Conservation (phyloP, 2,888 invertebrate species). For the Lathronympha strigana region DNA sequence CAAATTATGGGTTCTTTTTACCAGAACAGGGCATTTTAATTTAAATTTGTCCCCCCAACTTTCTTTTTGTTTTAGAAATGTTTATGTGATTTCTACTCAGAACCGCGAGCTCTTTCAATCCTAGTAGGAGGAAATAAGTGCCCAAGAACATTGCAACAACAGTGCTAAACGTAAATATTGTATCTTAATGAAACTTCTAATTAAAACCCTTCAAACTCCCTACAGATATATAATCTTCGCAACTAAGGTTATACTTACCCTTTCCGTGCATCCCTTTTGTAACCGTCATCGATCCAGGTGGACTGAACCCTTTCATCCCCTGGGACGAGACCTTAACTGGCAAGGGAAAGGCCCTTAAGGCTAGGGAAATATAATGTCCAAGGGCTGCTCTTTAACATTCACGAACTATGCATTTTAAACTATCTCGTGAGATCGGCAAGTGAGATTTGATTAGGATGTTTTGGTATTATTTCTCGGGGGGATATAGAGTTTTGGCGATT, state of each 20-base stretch:
- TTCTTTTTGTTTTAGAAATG: not conserved
- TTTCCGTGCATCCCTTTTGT: constrained; percentile 32
- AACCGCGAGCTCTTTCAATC: too few relatives aligned
- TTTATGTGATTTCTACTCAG: too few relatives aligned
- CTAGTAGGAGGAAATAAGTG: too few relatives aligned
- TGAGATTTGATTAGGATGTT: constrained; percentile 14
- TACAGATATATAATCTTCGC: constrained; percentile 9
- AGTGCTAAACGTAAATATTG: too few relatives aligned
- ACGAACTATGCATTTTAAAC: constrained; percentile 39
- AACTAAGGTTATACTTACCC: constrained; percentile 12
- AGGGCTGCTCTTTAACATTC: constrained; percentile 30
- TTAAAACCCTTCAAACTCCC: not conserved
- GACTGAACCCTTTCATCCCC: constrained; percentile 34
- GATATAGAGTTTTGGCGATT: not conserved
- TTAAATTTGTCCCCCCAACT: too few relatives aligned
- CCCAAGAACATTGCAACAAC: too few relatives aligned
- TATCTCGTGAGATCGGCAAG: constrained; percentile 21
- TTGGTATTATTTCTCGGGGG: not conserved
- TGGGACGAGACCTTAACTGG: constrained; percentile 33
- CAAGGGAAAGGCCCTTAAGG: constrained; percentile 22
- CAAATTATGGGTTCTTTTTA: constrained; percentile 22
- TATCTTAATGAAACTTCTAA: not conserved
- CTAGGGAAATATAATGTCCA: constrained; percentile 29
- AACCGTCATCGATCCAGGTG: constrained; percentile 37
- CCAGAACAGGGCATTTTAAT: too few relatives aligned